Evolutionary conservation across 2,888 invertebrate species (phyloP), one percentile per base, ranked within the genome.

Genomic region (Agrenia bidenticulata): DNA sequence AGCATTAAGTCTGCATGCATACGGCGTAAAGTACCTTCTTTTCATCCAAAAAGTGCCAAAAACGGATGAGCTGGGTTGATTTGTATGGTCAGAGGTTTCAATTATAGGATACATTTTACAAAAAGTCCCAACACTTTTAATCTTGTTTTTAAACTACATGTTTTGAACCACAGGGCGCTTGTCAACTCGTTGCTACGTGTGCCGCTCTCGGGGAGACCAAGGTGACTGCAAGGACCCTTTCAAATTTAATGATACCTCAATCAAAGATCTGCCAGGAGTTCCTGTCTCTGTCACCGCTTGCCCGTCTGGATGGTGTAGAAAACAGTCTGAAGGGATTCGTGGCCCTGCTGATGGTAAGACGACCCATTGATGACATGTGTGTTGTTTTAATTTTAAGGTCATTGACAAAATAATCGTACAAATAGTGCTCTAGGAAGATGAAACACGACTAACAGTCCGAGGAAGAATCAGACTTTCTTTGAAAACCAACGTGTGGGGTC

Each of bases 291-390:
- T 88, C 1, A 85, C 88, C 13, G 89, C 90, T 0, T 94, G 94
- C 77, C 89, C 91, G 0, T 92, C 92, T 0, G 93, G 93, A 42
- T 94, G 94, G 94, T 94, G 94, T 78, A 91, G 90, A 24, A 94
- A 94, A 83, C 87, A 92, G 58, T 85, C 92, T 41, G 93, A 94
- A 80, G 82, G 81, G 88, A 89, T 64, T 88, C 87, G 74, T 88
- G 88, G 76, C 83, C 88, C 57, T 85, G 88, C 73, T 87, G 80
- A 80, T 73, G 92, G 92, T 90, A 81, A 79, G 76, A 75, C 27
- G 4, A 5, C 45, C 5, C 45, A 9, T 45, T 15, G 5, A 17
- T 45, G 41, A 4, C 26, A 45, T 19, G 45, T 45, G 4, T 45
- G 24, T 23, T 24, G 2, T 15, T 51, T 19, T 15, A 51, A 51